phyloP scores from a whole-genome alignment of 2,888 invertebrate species.

The Dynastes grantii region DNA sequence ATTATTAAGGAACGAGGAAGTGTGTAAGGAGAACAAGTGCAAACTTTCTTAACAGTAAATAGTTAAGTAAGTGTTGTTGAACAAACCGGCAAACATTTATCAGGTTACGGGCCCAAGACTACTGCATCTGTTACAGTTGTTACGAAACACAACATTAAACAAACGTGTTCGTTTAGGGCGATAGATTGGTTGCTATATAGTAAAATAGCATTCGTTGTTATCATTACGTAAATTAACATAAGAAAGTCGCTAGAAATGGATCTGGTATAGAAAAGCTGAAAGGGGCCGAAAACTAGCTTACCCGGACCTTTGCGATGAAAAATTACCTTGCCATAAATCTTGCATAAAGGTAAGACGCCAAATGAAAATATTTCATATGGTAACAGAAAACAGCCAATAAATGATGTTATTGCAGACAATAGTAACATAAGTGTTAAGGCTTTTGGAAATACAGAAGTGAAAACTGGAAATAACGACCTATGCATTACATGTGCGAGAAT shows the following conservation, averaged over 20 bases:
- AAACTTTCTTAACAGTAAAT: no score
- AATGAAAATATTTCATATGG: not conserved
- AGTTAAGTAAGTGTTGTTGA: no score
- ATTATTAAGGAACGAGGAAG: no score
- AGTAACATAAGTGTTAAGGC: not conserved
- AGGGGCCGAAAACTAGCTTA: not conserved
- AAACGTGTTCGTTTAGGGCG: no score
- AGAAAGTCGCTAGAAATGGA: not conserved
- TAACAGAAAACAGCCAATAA: no score
- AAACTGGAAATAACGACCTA: not conserved
- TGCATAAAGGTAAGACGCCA: not conserved
- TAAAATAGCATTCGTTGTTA: not conserved
- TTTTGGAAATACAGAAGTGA: not conserved
- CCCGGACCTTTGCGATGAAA: not conserved
- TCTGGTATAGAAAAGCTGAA: not conserved
- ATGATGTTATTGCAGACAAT: not conserved
- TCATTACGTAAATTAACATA: not conserved
- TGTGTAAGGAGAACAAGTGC: no score
- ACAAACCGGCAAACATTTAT: no score
- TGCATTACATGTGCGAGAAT: not conserved
- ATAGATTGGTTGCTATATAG: no score
- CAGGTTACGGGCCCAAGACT: no score
- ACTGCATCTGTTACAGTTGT: no score
- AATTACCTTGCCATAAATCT: not conserved
- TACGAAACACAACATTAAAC: no score